phyloP scores from a whole-genome alignment of 2,797 vertebrate species.

The Epinephelus awoara region DNA sequence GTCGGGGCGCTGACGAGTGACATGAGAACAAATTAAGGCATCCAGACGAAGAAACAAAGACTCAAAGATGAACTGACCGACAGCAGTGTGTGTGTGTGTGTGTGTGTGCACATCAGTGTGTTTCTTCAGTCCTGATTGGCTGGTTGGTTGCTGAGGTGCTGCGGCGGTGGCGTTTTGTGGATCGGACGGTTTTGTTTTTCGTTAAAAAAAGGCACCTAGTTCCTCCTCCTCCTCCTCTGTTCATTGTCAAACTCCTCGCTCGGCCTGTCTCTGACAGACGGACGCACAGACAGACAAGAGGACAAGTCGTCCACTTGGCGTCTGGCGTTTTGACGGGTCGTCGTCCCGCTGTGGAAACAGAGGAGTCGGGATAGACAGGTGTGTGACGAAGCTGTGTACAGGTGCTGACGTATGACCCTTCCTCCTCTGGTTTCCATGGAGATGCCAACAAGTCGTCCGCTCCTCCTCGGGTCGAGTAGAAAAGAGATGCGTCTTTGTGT shows the following conservation, averaged over 20 bases:
- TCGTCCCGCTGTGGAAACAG: conserved; percentile 22
- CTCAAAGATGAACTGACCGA: conserved; percentile 49
- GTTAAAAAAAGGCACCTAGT: conserved; percentile 86
- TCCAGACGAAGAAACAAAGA: conserved; percentile 76
- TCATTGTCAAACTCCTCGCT: conserved; percentile 25
- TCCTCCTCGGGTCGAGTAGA: conserved; percentile 52
- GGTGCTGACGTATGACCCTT: conserved; percentile 28
- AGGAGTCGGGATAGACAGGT: conserved; percentile 36
- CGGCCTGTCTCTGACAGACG: not conserved
- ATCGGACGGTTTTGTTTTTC: conserved; percentile 36
- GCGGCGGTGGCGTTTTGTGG: conserved; percentile 61
- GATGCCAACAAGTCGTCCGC: conserved; percentile 75
- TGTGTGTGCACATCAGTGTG: conserved; percentile 18
- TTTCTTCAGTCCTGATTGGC: conserved; percentile 74
- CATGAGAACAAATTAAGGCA: conserved; percentile 85
- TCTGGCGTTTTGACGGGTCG: conserved; percentile 2
- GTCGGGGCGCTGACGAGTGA: conserved; percentile 65
- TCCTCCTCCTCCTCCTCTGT: conserved; percentile 63
- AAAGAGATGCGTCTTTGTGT: conserved; percentile 43
- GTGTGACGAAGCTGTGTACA: conserved; percentile 61
- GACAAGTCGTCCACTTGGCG: conserved; percentile 71
- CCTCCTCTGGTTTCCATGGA: conserved; percentile 67
- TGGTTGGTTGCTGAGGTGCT: conserved; percentile 79
- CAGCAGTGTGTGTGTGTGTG: conserved; percentile 30
- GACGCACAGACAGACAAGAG: conserved; percentile 16